Base-by-base conservation (phyloP, 2,797 vertebrate species). In the Miichthys miiuy region DNA sequence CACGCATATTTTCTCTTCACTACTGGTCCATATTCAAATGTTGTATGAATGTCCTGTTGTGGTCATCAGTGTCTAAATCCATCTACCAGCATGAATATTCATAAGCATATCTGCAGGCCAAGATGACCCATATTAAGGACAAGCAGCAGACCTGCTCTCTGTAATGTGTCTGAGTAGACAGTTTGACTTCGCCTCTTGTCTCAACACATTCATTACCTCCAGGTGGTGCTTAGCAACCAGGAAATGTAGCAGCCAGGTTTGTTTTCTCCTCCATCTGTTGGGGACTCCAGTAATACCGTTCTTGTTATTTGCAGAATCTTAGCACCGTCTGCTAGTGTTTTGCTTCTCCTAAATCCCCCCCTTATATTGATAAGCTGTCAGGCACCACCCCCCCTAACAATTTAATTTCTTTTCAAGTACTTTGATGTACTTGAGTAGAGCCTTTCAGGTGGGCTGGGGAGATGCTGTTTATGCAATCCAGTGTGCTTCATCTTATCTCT, bases 211-310 rank as follows among this genome's bases (percentile, higher is more conserved):
- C 72, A 89, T 89, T 88, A 87, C 68, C 77, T 88, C 86, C 82
- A 91, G 89, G 83, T 90, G 92, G 88, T 92, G 87, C 88, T 92
- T 91, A 93, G 90, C 79, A 93, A 89, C 85, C 84, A 89, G 86
- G 83, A 93, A 90, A 93, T 91, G 88, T 88, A 87, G 72, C 90
- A 84, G 86, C 78, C 77, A 86, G 82, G 81, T 88, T 93, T 85
- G 81, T 93, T 94, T 91, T 88, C 85, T 70, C 89, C 78, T 89
- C 93, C 92, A 89, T 95, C 93, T 95, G 92, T 73, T 78, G 58
- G 74, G 80, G 88, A 85, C 79, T 79, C 75, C 69, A 77, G 81
- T 78, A 85, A 88, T 81, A 62, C 63, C 38, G 4, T 70, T 92
- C 84, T 81, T 77, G 75, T 89, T 91, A 88, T 91, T 91, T 90